These are phyloP conservation scores for Triplophysa bombifrons DNA, from an alignment of 2,797 vertebrate species.

Conservation along the genomic window DNA sequence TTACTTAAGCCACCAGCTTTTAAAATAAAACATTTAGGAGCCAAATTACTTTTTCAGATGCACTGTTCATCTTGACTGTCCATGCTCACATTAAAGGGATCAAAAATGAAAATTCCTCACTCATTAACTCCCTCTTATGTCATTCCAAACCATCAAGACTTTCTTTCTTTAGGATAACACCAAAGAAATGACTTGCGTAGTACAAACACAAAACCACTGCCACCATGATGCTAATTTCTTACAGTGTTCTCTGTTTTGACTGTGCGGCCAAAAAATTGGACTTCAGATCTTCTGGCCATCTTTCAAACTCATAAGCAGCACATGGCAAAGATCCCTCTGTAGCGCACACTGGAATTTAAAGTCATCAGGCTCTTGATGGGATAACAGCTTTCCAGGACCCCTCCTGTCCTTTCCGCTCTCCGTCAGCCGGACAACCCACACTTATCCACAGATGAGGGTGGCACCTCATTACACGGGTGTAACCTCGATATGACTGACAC, in stretches of 20 bases:
- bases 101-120: too few species aligned
- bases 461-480: conserved; percentile 42
- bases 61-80: neutral
- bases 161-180: neutral
- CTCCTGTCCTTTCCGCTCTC: neutral
- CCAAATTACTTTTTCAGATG: neutral
- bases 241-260: neutral
- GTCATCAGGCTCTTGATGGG: conserved; percentile 2
- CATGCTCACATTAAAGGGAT: neutral
- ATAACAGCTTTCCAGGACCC: neutral
- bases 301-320: neutral
- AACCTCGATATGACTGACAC: conserved; percentile 43
- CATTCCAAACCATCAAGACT: too few species aligned
- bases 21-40: neutral
- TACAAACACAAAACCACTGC: neutral
- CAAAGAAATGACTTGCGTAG: too few species aligned
- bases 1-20: neutral
- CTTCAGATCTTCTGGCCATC: neutral
- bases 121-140: too few species aligned
- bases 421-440: conserved; percentile 10
- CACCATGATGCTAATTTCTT: neutral
- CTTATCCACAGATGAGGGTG: neutral
- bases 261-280: neutral
- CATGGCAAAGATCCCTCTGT: neutral
- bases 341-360: neutral